Percentiles rank a stretch among this genome's conserved stretches.
Conservation (phyloP, 2,797 vertebrate species). For the Gymnothorax javanicus region DNA sequence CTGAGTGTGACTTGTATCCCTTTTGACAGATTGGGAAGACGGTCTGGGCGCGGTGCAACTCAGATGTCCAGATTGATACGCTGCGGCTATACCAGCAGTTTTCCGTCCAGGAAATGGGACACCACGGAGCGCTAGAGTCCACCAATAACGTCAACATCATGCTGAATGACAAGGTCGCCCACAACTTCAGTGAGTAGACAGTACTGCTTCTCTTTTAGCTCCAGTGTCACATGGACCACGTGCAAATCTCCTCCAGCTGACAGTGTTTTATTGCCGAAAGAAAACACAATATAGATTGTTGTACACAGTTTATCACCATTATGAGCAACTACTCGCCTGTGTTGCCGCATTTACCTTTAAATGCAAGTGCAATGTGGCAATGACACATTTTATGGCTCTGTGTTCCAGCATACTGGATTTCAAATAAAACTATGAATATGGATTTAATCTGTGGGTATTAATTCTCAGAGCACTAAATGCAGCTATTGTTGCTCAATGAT, state of each 20-base stretch:
- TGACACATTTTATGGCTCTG: too few relatives aligned
- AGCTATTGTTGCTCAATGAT: too few relatives aligned
- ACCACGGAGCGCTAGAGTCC: slow-evolving; percentile 40
- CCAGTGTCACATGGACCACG: not conserved
- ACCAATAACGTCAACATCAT: slow-evolving; percentile 65
- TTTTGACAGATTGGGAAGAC: slow-evolving; percentile 77
- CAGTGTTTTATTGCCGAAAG: not conserved
- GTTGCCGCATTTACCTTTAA: too few relatives aligned
- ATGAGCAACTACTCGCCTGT: too few relatives aligned
- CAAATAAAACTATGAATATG: too few relatives aligned
- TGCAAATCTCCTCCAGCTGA: not conserved
- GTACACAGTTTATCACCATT: too few relatives aligned
- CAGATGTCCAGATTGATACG: slow-evolving; percentile 62
- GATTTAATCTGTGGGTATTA: too few relatives aligned
- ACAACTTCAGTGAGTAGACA: slow-evolving; percentile 78
- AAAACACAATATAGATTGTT: too few relatives aligned
- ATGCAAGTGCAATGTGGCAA: too few relatives aligned
- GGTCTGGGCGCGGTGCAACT: slow-evolving; percentile 65
- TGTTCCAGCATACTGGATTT: too few relatives aligned
- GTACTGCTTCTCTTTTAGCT: not conserved
- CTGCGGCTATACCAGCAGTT: slow-evolving; percentile 70
- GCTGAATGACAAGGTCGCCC: slow-evolving; percentile 73
- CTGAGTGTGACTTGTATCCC: not conserved
- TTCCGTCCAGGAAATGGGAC: slow-evolving; percentile 56
- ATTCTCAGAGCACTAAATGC: too few relatives aligned